phyloP scores from a whole-genome alignment of 2,113 vertebrate species.

The Clupea harengus region DNA sequence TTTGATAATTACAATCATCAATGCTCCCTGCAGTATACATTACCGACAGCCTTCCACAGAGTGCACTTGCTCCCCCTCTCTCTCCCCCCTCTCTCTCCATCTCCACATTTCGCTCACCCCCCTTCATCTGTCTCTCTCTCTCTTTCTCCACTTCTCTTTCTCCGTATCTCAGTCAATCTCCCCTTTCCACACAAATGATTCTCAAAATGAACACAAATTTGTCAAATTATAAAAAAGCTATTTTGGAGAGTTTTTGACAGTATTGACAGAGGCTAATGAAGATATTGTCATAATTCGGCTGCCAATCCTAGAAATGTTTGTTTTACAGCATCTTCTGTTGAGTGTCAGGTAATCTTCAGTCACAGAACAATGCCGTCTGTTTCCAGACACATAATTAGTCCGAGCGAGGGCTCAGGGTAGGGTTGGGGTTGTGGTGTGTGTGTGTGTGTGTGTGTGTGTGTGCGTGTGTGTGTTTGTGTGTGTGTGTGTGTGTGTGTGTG shows the following conservation, averaged over 20 bases:
- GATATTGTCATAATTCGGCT: neutral
- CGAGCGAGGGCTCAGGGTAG: neutral
- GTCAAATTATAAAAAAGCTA: neutral
- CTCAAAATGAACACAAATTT: neutral
- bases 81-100: conserved; percentile 6
- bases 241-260: neutral
- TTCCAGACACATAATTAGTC: neutral
- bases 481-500: conserved; percentile 14
- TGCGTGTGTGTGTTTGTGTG: conserved; percentile 11
- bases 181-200: neutral
- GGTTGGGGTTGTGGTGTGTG: neutral
- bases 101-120: conserved; percentile 2
- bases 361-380: neutral
- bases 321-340: neutral
- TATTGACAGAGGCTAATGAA: neutral
- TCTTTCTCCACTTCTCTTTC: conserved; percentile 12
- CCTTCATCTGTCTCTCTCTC: conserved; percentile 13
- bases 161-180: neutral
- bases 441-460: neutral
- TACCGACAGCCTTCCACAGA: conserved; percentile 40
- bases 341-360: neutral
- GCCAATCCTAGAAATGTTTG: neutral
- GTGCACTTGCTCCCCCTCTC: neutral
- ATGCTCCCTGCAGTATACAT: conserved; percentile 57
- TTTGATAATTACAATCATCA: conserved; percentile 64